Base-by-base conservation (phyloP, 2,888 invertebrate genomes). In the Isoperla grammatica region DNA sequence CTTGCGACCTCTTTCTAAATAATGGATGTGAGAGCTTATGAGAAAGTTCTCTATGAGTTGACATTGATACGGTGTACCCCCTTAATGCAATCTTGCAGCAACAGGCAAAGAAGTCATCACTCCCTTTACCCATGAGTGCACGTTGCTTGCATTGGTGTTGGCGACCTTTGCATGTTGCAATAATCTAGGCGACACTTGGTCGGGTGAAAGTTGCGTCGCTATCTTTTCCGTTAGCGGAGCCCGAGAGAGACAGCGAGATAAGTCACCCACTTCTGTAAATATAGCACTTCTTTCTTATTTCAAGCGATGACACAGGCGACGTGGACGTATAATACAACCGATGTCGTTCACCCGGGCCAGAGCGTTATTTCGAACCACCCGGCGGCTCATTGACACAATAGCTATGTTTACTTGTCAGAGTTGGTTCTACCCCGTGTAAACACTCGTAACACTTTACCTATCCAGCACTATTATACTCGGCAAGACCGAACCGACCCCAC, bases 261-360 rank as follows among this genome's bases (percentile, higher is more conserved):
- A 45, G 46, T 29, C 49, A 20, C 56, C 55, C 60, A 46, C 39
- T 60, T 56, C 15, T 56, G 22, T 49, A 59, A 48, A 59, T 22
- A 49, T 49, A 50, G 49, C 19, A 11, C 11, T 19, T 37, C 42
- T 50, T 53, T 48, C 17, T 35, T 42, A n/a, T 20, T 43, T 29
- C 5, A 22, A 13, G 46, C 46, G 20, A 20, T 46, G 46, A 46
- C 46, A 46, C 20, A n/a, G 20, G 46, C 12, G 11, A 17, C 17
- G 20, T 17, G 15, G 17, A 43, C 15, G 17, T 19, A 43, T 17
- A 19, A 17, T 17, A 3, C 42, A 15, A 3, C 4, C 17, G 8
- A n/a, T 19, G 46, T 46, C 46, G 17, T 46, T 46, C 19, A 46
- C 46, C 46, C 46, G 29, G 29, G 29, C 46, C 20, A 22, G n/a